Conservation (phyloP, 2,888 invertebrate species). For the Pseudococcus viburni region DNA sequence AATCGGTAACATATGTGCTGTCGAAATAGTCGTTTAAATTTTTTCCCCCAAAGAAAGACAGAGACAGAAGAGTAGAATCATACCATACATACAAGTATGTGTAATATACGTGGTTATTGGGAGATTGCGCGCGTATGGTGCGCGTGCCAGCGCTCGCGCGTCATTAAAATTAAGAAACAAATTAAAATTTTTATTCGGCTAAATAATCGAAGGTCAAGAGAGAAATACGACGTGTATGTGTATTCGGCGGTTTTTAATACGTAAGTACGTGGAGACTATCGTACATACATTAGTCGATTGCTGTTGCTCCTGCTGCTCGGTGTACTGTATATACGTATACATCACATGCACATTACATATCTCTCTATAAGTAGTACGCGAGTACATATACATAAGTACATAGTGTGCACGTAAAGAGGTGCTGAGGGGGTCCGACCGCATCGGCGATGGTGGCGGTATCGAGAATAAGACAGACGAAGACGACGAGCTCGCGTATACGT, state of each 20-base stretch:
- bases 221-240: conserved; percentile 20
- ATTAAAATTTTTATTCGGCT: conserved; percentile 45
- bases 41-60: too few relatives aligned
- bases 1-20: too few relatives aligned
- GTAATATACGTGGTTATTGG: neutral
- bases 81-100: neutral
- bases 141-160: conserved; percentile 8
- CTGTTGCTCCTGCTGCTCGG: too few relatives aligned
- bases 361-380: neutral
- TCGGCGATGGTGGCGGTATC: neutral
- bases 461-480: neutral
- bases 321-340: too few relatives aligned
- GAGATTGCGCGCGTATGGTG: neutral
- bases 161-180: conserved; percentile 31
- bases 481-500: neutral
- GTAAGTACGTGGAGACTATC: neutral
- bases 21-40: too few relatives aligned
- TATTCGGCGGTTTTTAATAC: neutral
- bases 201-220: conserved; percentile 49
- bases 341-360: neutral
- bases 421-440: neutral
- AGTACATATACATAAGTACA: neutral
- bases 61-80: too few relatives aligned
- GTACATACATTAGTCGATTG: too few relatives aligned
- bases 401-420: neutral